These are phyloP conservation scores for Anthopleura xanthogrammica DNA, from an alignment of 92 coral and sea anemone genomes.

Conservation along the genomic window DNA sequence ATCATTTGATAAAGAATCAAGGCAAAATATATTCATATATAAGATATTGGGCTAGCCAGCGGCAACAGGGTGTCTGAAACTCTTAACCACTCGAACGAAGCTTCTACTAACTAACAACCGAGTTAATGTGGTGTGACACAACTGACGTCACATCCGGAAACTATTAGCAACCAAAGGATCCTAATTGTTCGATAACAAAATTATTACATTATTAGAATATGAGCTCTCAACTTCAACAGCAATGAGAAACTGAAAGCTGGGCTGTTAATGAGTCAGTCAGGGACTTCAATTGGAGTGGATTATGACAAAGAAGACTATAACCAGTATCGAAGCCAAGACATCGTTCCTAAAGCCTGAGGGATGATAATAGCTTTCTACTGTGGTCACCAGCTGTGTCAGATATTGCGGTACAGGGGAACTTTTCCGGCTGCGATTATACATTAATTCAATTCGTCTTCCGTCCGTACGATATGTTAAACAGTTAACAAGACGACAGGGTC, in stretches of 20 bases:
- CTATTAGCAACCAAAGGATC: not conserved
- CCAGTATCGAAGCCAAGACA: not conserved
- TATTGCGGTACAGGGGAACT: not conserved
- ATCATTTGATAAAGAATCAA: no score
- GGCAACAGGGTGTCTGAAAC: not conserved
- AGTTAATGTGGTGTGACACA: not conserved
- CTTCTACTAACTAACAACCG: not conserved
- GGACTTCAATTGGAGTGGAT: not conserved
- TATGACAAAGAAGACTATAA: not conserved
- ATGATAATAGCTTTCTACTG: not conserved
- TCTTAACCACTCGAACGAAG: not conserved
- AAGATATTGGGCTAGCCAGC: not conserved
- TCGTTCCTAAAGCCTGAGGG: not conserved
- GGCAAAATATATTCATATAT: no score
- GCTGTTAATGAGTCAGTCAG: not conserved
- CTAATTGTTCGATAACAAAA: not conserved
- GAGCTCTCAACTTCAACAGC: not conserved
- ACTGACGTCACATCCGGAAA: slow-evolving; percentile 3
- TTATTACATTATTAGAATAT: not conserved
- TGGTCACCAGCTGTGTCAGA: not conserved
- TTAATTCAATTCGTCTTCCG: not conserved
- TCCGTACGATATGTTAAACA: not conserved
- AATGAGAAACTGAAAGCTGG: not conserved
- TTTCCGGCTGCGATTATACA: not conserved
- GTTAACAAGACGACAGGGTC: not conserved